Evolutionary conservation across 1,140 invertebrate species (phyloP), one percentile per base, ranked within the genome.

Genomic region (Centruroides vittatus): DNA sequence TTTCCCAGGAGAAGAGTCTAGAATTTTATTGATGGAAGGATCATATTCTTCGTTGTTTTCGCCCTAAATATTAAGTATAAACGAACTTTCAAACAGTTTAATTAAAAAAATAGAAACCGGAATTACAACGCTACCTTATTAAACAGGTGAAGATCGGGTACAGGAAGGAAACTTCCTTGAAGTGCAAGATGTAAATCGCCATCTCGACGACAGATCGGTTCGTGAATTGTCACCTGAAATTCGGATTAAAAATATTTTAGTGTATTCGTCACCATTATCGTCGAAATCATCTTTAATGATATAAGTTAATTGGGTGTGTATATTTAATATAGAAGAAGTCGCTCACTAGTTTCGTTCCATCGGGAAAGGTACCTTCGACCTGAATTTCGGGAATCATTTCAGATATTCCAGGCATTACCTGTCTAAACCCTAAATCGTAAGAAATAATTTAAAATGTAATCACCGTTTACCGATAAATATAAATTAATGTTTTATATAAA

Each of bases 121-220:
- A 6, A 41, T 41, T 41, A 41, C 8, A 6, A 2, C 5, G 54
- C 50, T 58, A 61, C 63, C n/a, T 41, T 55, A 35, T 63, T 50
- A 50, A 73, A 73, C 8, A 66, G 12, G 0, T 57, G 60, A 3
- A 68, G 13, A 12, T 61, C 58, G 6, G 73, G 72, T 23, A 73
- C 65, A 12, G 73, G 74, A 5, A 75, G 63, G 58, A 74, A 75
- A 64, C 73, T 75, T 47, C 74, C 74, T 55, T 73, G 72, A 7
- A 75, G 56, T 9, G 73, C 73, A 53, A 74, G 58, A 8, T 67
- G 60, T 47, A 75, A 60, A 55, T 74, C 67, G 7, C 73, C 73
- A 61, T 73, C 61, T 53, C 67, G 60, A 11, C 67, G 60, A 58
- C 64, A 66, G 5, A 75, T 73, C 3, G 74, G 74, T 36, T 66